Evolutionary conservation across 1,140 invertebrate genomes (phyloP).

Genomic region (Leptopilina boulardi): DNA sequence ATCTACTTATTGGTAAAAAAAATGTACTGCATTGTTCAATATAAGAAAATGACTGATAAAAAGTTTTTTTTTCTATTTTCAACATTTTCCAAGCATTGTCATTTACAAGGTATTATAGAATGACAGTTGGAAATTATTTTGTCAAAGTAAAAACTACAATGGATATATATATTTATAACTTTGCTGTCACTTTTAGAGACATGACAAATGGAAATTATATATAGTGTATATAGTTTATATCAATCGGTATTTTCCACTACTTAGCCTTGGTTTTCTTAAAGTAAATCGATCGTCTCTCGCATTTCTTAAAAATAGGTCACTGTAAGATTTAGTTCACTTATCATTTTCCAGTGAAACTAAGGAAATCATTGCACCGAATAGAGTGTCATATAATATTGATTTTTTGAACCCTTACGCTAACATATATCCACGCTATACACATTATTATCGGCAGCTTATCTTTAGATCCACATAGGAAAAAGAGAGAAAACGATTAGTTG

Average conservation of each 20-base stretch:
- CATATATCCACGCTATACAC: neutral
- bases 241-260: neutral
- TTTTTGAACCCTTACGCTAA: neutral
- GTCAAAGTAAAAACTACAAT: no score
- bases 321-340: conserved; percentile 1
- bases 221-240: neutral
- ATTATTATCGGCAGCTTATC: conserved; percentile 10
- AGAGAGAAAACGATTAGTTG: neutral
- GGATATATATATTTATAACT: neutral
- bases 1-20: no score
- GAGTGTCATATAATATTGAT: conserved; percentile 10
- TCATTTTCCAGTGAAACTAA: neutral
- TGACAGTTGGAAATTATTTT: no score
- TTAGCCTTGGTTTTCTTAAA: conserved; percentile 18
- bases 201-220: neutral
- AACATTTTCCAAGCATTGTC: no score
- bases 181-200: neutral
- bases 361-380: neutral
- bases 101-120: no score
- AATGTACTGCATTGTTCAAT: no score
- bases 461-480: neutral
- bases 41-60: no score
- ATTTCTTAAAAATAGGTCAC: conserved; percentile 1
- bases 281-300: neutral
- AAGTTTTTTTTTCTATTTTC: no score